Base-by-base conservation (phyloP, 2,113 vertebrate species). In the Ciconia stormi region DNA sequence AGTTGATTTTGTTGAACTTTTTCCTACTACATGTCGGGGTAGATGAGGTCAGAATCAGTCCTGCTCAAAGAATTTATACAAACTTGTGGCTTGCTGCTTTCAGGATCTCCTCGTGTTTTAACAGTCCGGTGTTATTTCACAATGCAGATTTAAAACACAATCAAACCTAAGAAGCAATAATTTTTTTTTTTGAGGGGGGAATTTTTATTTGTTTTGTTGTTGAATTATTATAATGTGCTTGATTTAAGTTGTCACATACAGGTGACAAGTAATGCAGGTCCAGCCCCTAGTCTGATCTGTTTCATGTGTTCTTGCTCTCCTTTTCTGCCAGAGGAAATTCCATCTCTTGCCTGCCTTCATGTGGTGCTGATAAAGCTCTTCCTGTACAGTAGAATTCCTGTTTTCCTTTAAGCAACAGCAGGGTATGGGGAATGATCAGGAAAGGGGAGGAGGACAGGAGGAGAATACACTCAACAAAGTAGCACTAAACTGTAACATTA, bases 311-410 rank as follows among this genome's bases (percentile, higher is more conserved):
- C 97, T 95, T 98, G 90, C 94, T 97, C 98, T 98, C 96, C 42
- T 91, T 98, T 97, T 98, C 97, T 99, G 98, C 98, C 98, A 99
- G 98, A 99, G 99, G 99, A 99, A 99, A 99, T 99, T 99, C 99
- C 99, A 99, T 99, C 98, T 98, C 98, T 98, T 98, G 99, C 97
- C 99, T 99, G 98, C 98, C 99, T 99, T 99, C 98, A 98, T 99
- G 99, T 99, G 99, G 98, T 98, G 98, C 99, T 99, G 99, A 99
- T 99, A 99, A 99, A 99, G 99, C 99, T 98, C 98, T 99, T 99
- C 99, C 99, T 99, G 99, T 99, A 99, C 99, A 99, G 98, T 99
- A 98, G 98, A 99, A 99, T 98, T 99, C 99, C 99, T 98, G 98
- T 99, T 99, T 99, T 98, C 98, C 98, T 98, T 98, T 98, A 98